Evolutionary conservation across 2,888 invertebrate species (phyloP), one percentile per base, ranked within the genome.

Genomic region (Morpho helenor): DNA sequence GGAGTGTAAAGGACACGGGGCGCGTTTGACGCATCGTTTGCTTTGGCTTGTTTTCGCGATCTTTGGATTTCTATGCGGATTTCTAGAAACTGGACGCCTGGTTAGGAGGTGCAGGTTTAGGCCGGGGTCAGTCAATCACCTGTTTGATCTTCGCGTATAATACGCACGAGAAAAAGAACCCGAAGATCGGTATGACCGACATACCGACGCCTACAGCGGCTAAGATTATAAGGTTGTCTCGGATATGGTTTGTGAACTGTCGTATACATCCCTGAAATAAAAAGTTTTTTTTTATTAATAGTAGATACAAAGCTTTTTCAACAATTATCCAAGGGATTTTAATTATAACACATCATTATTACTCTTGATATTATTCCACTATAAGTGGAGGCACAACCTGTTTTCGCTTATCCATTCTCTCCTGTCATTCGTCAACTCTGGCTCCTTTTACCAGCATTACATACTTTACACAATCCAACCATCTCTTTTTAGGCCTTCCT

Each of bases 151-250:
- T 96, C 63, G 94, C 93, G 80, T 96, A 96, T 7, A 97, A 92
- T 73, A 95, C 94, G 77, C 96, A 96, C 5, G 96, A 94, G 74
- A 96, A 93, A 53, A 96, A 91, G 74, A 97, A 94, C 6, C 97
- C 97, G 85, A 97, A 95, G 60, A 96, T 92, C 74, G 96, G 96
- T 60, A 97, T 92, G 54, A 96, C 93, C 54, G 96, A 96, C 74
- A 97, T 93, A 1, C 97, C 97, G 8, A 96, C 92, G 1, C 96
- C 96, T 9, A 96, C 94, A 0, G 96, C 96, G 50, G 96, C 95
- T 43, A 97, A 86, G 62, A 97, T 93, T 55, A 95, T 93, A 56
- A 97, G 87, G 74, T 96, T 96, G 66, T 94, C 93, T 68, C 94
- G 93, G 62, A 96, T 92, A 75, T 94, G 94, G 67, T 93, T 92